Conservation (phyloP, 2,888 invertebrate genomes). For the Halictus ligatus region DNA sequence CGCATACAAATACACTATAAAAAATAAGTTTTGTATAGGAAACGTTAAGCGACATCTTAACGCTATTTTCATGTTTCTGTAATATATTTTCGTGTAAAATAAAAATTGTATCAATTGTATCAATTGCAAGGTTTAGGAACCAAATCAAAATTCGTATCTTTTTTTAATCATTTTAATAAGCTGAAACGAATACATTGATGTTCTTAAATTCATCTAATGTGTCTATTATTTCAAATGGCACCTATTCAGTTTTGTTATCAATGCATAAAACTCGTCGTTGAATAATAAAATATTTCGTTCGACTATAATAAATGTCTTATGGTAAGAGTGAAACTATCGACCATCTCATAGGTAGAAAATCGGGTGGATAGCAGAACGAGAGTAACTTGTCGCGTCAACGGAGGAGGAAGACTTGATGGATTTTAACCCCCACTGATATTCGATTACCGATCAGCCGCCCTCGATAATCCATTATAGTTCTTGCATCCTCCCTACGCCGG, state of each 20-base stretch:
- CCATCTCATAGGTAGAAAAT: neutral
- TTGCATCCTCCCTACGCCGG: constrained; percentile 72
- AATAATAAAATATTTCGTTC: constrained; percentile 6
- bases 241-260: neutral
- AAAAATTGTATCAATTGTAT: too few relatives aligned
- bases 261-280: neutral
- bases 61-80: too few relatives aligned
- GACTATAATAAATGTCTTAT: neutral
- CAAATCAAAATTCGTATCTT: too few relatives aligned
- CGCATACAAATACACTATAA: too few relatives aligned
- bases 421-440: constrained; percentile 81
- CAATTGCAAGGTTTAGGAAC: too few relatives aligned
- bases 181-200: neutral
- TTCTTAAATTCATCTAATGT: neutral
- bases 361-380: constrained; percentile 25
- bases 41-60: too few relatives aligned
- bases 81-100: too few relatives aligned
- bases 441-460: constrained; percentile 76
- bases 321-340: constrained; percentile 27
- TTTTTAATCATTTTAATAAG: neutral
- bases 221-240: neutral
- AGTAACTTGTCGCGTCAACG: constrained; percentile 56
- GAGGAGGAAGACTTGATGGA: constrained; percentile 77
- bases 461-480: constrained; percentile 82
- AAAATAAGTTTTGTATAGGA: too few relatives aligned